phyloP scores from a whole-genome alignment of 2,113 vertebrate species.

The Ciconia boyciana region DNA sequence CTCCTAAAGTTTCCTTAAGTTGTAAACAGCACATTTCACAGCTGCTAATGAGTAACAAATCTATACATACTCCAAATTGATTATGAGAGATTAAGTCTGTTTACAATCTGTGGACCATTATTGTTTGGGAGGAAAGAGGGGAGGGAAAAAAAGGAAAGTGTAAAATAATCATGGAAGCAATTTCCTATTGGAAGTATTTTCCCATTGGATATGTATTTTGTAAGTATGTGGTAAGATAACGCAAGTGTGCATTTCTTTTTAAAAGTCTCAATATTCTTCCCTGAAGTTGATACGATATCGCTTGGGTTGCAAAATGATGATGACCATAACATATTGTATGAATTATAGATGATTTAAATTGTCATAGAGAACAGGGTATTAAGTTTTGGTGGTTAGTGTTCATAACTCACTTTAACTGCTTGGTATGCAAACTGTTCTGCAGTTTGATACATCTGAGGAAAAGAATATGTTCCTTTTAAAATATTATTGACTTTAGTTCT shows the following conservation, averaged over 20 bases:
- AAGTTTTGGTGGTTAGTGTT: background rate
- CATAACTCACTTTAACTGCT: background rate
- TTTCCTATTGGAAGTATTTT: background rate
- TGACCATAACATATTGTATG: background rate
- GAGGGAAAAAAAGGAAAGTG: background rate
- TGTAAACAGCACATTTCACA: background rate
- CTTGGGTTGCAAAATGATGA: background rate
- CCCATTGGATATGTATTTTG: background rate
- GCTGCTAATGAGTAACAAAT: slow-evolving; percentile 13
- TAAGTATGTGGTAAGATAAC: background rate
- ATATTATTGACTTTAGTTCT: background rate
- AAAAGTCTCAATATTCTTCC: background rate
- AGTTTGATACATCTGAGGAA: background rate
- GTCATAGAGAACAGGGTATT: background rate
- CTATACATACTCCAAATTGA: background rate
- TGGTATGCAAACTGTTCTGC: background rate
- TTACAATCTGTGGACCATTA: background rate
- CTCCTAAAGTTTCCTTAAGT: background rate
- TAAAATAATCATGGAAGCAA: background rate
- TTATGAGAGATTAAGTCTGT: slow-evolving; percentile 15
- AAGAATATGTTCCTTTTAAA: background rate
- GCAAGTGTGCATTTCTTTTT: background rate
- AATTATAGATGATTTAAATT: background rate
- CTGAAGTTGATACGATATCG: background rate
- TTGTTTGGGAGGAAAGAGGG: background rate